phyloP scores from a whole-genome alignment of 2,797 vertebrate species.

The Crenuchus spilurus region DNA sequence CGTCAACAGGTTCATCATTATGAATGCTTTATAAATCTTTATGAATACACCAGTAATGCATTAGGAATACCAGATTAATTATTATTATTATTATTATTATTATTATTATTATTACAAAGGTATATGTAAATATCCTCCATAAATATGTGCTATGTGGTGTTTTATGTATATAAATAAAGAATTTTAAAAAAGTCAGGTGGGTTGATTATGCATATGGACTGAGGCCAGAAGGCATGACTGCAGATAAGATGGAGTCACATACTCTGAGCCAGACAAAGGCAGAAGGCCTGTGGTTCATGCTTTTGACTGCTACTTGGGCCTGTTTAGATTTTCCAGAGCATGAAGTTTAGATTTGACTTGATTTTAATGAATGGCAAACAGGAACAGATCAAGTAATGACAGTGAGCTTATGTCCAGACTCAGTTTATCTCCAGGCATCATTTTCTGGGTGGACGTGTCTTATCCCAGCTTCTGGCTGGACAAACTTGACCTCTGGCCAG shows the following conservation, averaged over 20 bases:
- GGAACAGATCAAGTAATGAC: slow-evolving; percentile 47
- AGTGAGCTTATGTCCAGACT: slow-evolving; percentile 37
- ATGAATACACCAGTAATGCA: too few relatives aligned
- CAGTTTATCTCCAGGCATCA: slow-evolving; percentile 48
- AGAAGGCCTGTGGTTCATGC: slow-evolving; percentile 15
- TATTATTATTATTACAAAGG: too few relatives aligned
- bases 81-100: too few relatives aligned
- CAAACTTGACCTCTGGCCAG: not conserved
- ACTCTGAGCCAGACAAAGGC: slow-evolving; percentile 6
- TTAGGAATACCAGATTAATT: too few relatives aligned
- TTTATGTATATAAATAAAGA: not conserved
- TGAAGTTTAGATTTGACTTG: slow-evolving; percentile 18
- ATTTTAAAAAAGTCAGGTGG: not conserved
- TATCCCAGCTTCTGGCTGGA: slow-evolving; percentile 1
- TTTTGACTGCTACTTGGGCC: slow-evolving; percentile 19
- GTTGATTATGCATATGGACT: slow-evolving; percentile 8
- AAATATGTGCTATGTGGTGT: not conserved
- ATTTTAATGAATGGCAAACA: slow-evolving; percentile 38
- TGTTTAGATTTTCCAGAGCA: slow-evolving; percentile 16
- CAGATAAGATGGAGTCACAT: slow-evolving; percentile 43
- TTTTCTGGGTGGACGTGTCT: slow-evolving; percentile 27
- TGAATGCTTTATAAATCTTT: too few relatives aligned
- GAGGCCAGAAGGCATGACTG: slow-evolving; percentile 26
- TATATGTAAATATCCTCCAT: too few relatives aligned
- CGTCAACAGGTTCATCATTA: too few relatives aligned